A percentile compares a stretch with the other conserved stretches of the same genome.
Conservation (phyloP, 2,888 invertebrate species). For the Cryptus viduatorius region DNA sequence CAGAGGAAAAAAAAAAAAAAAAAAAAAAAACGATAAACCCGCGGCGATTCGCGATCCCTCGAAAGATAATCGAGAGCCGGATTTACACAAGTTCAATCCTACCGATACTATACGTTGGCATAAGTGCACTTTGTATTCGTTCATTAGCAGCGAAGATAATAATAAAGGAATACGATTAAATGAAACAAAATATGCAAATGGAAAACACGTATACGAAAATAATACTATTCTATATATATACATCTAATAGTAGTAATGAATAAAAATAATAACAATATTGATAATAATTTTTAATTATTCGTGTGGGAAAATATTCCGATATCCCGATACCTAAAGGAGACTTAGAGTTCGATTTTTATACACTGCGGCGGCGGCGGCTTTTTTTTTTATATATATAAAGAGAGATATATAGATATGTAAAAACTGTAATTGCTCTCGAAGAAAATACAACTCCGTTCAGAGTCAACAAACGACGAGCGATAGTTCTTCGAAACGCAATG, state of each 20-base stretch:
- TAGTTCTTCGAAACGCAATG: conserved; percentile 53
- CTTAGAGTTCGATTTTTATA: no score
- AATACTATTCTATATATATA: neutral
- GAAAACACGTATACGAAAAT: neutral
- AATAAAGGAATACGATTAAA: conserved; percentile 39
- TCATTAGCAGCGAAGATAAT: conserved; percentile 51
- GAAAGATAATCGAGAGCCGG: conserved; percentile 60
- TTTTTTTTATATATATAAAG: no score
- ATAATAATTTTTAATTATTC: no score
- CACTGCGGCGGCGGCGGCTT: no score
- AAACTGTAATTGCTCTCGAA: neutral
- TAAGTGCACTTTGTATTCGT: conserved; percentile 39
- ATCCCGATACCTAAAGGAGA: no score
- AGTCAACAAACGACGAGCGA: conserved; percentile 34
- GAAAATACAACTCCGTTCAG: conserved; percentile 6
- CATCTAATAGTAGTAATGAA: neutral
- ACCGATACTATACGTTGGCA: conserved; percentile 5
- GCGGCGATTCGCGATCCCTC: conserved; percentile 56
- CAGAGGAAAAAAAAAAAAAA: conserved; percentile 22
- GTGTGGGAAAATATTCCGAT: no score
- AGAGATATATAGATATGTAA: no score
- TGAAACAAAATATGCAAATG: conserved; percentile 17
- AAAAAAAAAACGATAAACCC: conserved; percentile 44
- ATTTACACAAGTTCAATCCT: conserved; percentile 18
- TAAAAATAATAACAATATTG: no score